phyloP scores from a whole-genome alignment of 2,113 vertebrate species.

The Picathartes gymnocephalus region DNA sequence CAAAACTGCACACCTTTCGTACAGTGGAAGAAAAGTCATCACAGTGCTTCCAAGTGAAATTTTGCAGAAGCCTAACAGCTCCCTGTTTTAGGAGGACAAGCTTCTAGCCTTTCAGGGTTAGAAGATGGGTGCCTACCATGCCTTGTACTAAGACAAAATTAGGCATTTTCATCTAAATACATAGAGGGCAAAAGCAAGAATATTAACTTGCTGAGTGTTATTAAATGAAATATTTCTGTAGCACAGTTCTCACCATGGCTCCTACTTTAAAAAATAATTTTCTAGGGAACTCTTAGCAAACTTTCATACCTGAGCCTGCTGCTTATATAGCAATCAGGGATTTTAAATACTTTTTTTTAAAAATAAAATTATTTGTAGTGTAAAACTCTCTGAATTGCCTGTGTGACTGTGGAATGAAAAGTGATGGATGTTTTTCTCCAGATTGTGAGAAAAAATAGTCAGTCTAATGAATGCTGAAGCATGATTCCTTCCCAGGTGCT shows the following conservation, averaged over 20 bases:
- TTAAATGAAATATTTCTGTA: neutral
- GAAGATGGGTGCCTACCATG: neutral
- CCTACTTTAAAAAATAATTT: neutral
- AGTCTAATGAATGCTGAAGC: conserved; percentile 14
- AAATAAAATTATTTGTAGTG: neutral
- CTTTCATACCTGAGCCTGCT: neutral
- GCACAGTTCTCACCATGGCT: neutral
- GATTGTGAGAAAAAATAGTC: neutral
- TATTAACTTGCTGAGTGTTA: neutral
- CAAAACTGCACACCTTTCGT: neutral
- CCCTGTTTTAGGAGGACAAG: neutral
- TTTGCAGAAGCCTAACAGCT: neutral
- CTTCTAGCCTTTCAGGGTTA: neutral
- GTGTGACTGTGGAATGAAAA: neutral
- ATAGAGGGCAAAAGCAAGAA: neutral
- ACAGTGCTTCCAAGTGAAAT: neutral
- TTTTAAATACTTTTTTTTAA: neutral
- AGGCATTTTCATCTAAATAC: neutral
- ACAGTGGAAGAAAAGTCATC: neutral
- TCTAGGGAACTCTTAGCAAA: neutral
- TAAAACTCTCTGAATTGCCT: neutral
- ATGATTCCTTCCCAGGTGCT: neutral
- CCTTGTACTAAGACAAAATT: neutral
- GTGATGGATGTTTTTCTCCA: neutral
- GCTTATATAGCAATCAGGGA: neutral